Evolutionary conservation across 2,113 vertebrate species (phyloP).

Genomic region (Amphiprion ocellaris): DNA sequence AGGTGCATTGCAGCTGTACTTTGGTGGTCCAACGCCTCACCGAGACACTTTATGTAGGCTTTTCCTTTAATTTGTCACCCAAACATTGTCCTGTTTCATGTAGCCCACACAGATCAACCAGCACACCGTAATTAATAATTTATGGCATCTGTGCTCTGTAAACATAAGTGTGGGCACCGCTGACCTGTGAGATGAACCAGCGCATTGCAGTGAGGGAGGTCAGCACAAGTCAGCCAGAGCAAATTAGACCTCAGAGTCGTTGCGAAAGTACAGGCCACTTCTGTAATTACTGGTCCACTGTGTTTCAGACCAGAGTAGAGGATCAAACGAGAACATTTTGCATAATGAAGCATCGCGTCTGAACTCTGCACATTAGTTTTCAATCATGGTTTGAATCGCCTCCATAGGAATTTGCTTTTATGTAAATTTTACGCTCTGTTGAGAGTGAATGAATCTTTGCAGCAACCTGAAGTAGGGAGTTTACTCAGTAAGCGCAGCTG

Average conservation of each 20-base stretch:
- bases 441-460: background rate
- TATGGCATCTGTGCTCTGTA: constrained; percentile 5
- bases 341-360: background rate
- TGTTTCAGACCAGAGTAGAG: background rate
- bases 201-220: constrained; percentile 29
- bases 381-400: background rate
- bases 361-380: no score
- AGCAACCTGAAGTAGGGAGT: background rate
- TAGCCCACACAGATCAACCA: constrained; percentile 11
- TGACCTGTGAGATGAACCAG: constrained; percentile 26
- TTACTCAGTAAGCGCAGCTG: constrained; percentile 16
- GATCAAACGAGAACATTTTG: background rate
- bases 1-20: no score
- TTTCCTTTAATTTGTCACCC: no score
- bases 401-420: background rate
- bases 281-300: constrained; percentile 30
- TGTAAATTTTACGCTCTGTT: background rate
- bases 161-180: constrained; percentile 39
- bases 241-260: constrained; percentile 41
- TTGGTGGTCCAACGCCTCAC: no score
- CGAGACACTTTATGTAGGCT: no score
- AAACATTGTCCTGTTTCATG: background rate
- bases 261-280: constrained; percentile 10
- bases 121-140: constrained; percentile 22
- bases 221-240: constrained; percentile 13